These are phyloP conservation scores for Spea hammondii DNA, from an alignment of 2,797 vertebrate species.

Conservation along the genomic window DNA sequence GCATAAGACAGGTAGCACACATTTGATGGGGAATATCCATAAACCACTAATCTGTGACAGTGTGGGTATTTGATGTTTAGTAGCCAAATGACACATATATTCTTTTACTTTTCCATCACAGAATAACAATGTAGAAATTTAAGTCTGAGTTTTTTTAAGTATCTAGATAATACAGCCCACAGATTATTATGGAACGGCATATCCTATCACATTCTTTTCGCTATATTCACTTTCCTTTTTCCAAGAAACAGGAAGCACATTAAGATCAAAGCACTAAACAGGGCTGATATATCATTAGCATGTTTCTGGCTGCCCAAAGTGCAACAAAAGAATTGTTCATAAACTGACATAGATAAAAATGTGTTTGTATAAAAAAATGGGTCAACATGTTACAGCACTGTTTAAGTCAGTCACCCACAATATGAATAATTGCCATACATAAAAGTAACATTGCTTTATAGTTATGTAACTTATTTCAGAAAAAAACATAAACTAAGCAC, in stretches of 20 bases:
- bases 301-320: neutral
- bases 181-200: too few relatives aligned
- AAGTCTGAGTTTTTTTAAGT: too few relatives aligned
- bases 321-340: slow-evolving; percentile 15
- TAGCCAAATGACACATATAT: too few relatives aligned
- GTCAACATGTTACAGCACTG: neutral
- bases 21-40: too few relatives aligned
- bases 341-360: slow-evolving; percentile 17
- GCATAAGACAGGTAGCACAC: too few relatives aligned
- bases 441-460: slow-evolving; percentile 31
- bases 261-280: slow-evolving; percentile 1
- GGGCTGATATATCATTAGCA: slow-evolving; percentile 8
- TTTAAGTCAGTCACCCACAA: slow-evolving; percentile 1
- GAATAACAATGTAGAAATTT: too few relatives aligned
- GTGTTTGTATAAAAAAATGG: slow-evolving; percentile 21
- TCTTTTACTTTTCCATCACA: too few relatives aligned
- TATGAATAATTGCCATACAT: slow-evolving; percentile 27
- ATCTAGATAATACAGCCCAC: too few relatives aligned
- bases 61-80: too few relatives aligned
- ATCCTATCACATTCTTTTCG: too few relatives aligned
- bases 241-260: neutral
- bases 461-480: slow-evolving; percentile 14
- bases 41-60: too few relatives aligned
- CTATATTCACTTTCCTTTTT: neutral
- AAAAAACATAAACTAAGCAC: slow-evolving; percentile 22